A percentile compares a stretch with the other conserved stretches of the same genome.
phyloP scores from a whole-genome alignment of 2,113 vertebrate genomes.

The Emydocephalus ijimae region DNA sequence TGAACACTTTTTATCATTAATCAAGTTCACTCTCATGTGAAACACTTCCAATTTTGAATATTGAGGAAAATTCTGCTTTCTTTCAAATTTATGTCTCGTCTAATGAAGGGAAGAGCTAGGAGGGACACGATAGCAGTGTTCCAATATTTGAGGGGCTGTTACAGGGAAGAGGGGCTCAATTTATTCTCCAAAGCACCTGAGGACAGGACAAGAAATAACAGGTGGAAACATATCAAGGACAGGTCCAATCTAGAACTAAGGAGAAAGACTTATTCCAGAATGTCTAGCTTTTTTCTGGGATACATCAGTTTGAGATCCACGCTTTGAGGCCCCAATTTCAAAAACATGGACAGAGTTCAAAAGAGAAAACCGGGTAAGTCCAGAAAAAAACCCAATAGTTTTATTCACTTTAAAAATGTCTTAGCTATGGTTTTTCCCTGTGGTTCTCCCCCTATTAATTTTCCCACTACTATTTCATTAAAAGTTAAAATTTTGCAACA shows the following conservation, averaged over 20 bases:
- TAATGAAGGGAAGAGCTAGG: not conserved
- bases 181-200: not conserved
- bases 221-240: not conserved
- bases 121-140: not conserved
- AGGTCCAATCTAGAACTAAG: not conserved
- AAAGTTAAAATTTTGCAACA: not conserved
- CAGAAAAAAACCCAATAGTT: not conserved
- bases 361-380: not conserved
- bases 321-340: not conserved
- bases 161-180: not conserved
- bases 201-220: not conserved
- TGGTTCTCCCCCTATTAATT: not conserved
- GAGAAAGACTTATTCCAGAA: not conserved
- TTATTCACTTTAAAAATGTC: not conserved
- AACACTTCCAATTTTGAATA: not conserved
- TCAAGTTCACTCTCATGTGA: not conserved
- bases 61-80: not conserved
- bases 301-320: not conserved
- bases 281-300: not conserved
- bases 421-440: not conserved
- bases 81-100: not conserved
- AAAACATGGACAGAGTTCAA: not conserved
- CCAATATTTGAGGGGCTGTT: not conserved
- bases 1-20: not conserved
- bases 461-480: not conserved